Percentiles rank a stretch among this genome's conserved stretches.
These are phyloP conservation scores for Esox niger DNA, from an alignment of 2,113 vertebrate genomes.

Conservation along the genomic window DNA sequence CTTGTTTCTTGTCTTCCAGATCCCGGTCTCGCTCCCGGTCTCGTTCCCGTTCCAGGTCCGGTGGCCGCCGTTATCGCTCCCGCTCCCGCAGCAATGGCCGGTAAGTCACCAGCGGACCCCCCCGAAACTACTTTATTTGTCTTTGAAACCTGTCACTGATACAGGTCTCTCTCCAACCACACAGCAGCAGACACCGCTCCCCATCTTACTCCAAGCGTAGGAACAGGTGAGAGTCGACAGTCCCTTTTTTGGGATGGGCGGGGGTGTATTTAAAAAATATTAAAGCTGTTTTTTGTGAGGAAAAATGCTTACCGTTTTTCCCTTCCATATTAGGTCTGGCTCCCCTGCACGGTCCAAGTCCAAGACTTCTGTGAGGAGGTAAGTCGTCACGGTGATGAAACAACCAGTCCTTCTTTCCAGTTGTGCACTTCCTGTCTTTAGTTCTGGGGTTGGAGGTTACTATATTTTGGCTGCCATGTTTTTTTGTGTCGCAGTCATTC, in stretches of 20 bases:
- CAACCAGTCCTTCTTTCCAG: not conserved
- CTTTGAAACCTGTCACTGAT: not conserved
- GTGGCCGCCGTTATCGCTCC: conserved; percentile 70
- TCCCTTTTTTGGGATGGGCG: no score
- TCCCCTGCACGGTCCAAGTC: conserved; percentile 72
- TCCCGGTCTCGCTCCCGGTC: conserved; percentile 65
- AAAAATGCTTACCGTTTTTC: not conserved
- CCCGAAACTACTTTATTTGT: not conserved
- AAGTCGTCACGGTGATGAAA: not conserved
- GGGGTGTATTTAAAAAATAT: no score
- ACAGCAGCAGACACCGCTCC: conserved; percentile 66
- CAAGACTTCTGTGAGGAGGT: conserved; percentile 72
- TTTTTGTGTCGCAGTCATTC: conserved; percentile 57
- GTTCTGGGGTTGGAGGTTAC: no score
- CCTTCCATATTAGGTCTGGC: conserved; percentile 61
- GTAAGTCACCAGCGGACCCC: conserved; percentile 38
- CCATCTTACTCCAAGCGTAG: conserved; percentile 75
- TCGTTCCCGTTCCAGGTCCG: conserved; percentile 73
- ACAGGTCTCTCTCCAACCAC: not conserved
- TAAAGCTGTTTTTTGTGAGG: no score
- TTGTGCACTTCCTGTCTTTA: not conserved
- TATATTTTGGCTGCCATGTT: not conserved
- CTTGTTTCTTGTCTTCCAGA: conserved; percentile 31
- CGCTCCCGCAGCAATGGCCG: conserved; percentile 73
- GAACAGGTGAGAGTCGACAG: conserved; percentile 64